Conservation (phyloP, 2,888 invertebrate species). For the Allygus modestus region DNA sequence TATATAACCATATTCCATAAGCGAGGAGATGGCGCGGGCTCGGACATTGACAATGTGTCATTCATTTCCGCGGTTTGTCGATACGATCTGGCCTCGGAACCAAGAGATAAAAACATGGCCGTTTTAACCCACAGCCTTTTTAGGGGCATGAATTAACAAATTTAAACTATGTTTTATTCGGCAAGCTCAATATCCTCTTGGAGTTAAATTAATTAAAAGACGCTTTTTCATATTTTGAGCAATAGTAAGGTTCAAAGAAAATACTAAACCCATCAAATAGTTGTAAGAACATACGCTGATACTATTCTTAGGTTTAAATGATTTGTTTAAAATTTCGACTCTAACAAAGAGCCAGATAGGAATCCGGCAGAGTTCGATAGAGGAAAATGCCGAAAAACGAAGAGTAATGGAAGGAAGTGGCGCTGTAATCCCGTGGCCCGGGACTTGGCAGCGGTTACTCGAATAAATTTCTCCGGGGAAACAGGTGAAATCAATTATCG, state of each 20-base stretch:
- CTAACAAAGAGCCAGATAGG: background rate
- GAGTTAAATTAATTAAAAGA: too few relatives aligned
- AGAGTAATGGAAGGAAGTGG: conserved; percentile 38
- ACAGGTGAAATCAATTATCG: conserved; percentile 43
- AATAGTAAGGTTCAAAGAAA: too few relatives aligned
- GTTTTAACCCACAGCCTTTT: too few relatives aligned
- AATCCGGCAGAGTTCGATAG: background rate
- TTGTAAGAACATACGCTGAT: too few relatives aligned
- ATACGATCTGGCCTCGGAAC: background rate
- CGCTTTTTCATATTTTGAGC: too few relatives aligned
- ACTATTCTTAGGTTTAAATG: too few relatives aligned
- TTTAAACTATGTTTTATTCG: too few relatives aligned
- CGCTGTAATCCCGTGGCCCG: background rate
- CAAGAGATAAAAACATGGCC: too few relatives aligned
- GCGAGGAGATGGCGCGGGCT: background rate
- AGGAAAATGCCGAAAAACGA: conserved; percentile 6
- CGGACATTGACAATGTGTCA: background rate
- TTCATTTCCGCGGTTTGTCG: background rate
- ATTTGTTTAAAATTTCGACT: background rate
- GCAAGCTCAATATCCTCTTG: too few relatives aligned
- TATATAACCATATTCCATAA: too few relatives aligned
- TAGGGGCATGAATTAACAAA: too few relatives aligned
- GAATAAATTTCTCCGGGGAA: conserved; percentile 37
- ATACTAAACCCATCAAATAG: too few relatives aligned
- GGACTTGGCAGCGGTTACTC: conserved; percentile 39